phyloP scores from a whole-genome alignment of 2,797 vertebrate genomes.

The Chaetophractus vellerosus region DNA sequence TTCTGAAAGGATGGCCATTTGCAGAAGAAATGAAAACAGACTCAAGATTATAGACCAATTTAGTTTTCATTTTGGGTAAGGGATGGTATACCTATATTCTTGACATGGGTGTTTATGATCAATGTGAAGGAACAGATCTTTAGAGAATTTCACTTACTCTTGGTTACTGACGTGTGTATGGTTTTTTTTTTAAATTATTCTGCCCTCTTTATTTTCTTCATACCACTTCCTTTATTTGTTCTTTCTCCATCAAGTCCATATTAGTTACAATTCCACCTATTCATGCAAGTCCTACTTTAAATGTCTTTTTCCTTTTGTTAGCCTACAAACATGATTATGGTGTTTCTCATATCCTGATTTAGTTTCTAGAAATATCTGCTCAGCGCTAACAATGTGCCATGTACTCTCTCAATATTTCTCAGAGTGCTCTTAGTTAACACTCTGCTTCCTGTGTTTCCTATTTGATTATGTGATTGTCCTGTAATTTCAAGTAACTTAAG shows the following conservation, averaged over 20 bases:
- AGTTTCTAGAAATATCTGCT: constrained; percentile 1
- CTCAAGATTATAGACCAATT: background rate
- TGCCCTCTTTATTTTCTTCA: background rate
- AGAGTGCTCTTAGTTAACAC: background rate
- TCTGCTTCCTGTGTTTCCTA: background rate
- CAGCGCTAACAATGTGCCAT: background rate
- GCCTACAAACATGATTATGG: background rate
- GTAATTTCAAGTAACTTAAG: constrained; percentile 16
- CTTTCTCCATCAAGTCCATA: background rate
- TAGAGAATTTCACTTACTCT: constrained; percentile 48
- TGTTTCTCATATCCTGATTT: background rate
- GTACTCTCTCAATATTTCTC: background rate
- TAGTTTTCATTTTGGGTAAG: background rate
- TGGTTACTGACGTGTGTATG: background rate
- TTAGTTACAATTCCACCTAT: constrained; percentile 19
- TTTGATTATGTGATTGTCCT: background rate
- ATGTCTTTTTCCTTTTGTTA: background rate
- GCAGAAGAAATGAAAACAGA: background rate
- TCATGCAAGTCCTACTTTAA: background rate
- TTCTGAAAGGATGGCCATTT: constrained; percentile 26
- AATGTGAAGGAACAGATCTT: background rate
- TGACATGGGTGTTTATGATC: background rate
- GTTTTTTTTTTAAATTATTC: background rate
- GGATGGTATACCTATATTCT: background rate
- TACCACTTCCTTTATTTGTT: background rate